Percentiles rank a stretch among this genome's conserved stretches.
These are phyloP conservation scores for Paramormyrops hopkinsi DNA, from an alignment of 2,797 vertebrate species.

Conservation along the genomic window DNA sequence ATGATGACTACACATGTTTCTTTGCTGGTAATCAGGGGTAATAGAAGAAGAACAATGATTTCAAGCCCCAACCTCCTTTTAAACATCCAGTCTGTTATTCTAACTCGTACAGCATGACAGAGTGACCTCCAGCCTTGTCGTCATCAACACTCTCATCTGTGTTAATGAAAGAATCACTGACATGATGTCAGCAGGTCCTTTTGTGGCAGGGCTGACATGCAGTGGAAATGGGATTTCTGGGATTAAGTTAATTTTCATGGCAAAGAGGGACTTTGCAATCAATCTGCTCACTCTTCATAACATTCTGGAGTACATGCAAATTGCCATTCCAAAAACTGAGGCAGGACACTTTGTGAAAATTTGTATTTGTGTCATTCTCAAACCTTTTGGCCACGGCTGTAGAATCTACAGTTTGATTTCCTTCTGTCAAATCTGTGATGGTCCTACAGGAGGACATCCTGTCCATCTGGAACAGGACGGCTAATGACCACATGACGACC, in stretches of 20 bases:
- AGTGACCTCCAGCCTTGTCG: too few species aligned
- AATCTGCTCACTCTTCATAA: background rate
- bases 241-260: background rate
- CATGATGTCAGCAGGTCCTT: background rate
- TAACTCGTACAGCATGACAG: background rate
- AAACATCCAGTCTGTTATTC: background rate
- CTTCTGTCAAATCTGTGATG: background rate
- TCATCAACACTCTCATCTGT: background rate
- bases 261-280: background rate
- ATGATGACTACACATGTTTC: background rate
- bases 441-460: constrained; percentile 57
- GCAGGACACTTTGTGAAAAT: too few species aligned
- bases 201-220: background rate
- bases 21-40: background rate
- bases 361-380: background rate
- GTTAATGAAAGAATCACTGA: background rate
- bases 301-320: too few species aligned
- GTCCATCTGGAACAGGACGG: constrained; percentile 63
- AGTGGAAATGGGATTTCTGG: background rate
- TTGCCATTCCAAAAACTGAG: background rate
- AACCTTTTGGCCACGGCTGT: background rate
- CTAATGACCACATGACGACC: constrained; percentile 58
- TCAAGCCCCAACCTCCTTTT: background rate
- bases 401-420: background rate
- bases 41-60: background rate